These are phyloP conservation scores for Gavialis gangeticus DNA, from an alignment of 2,113 vertebrate species.

Conservation along the genomic window DNA sequence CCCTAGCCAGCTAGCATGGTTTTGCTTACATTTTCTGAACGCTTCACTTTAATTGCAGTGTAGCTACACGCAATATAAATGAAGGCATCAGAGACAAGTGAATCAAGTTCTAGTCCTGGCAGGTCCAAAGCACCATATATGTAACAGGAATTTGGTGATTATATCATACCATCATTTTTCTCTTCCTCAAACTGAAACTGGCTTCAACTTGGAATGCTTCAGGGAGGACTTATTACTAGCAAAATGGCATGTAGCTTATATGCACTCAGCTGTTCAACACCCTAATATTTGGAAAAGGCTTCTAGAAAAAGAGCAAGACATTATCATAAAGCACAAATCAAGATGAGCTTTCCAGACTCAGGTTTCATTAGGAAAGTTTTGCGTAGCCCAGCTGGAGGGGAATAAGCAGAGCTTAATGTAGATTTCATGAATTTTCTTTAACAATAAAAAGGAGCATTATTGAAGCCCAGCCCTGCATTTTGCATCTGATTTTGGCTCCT, in stretches of 20 bases:
- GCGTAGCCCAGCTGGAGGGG: background rate
- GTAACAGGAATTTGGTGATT: too few relatives aligned
- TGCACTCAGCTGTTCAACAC: background rate
- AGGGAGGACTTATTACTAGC: background rate
- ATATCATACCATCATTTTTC: too few relatives aligned
- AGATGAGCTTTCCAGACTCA: background rate
- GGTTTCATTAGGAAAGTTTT: background rate
- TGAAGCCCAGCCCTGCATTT: background rate
- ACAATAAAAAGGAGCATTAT: rapidly evolving
- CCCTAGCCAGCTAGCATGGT: too few relatives aligned
- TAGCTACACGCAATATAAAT: too few relatives aligned
- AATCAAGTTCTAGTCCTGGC: too few relatives aligned
- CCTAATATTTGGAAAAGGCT: background rate
- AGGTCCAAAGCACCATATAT: too few relatives aligned
- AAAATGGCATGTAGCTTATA: rapidly evolving
- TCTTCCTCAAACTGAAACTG: too few relatives aligned
- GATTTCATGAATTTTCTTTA: background rate
- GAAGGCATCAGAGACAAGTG: too few relatives aligned
- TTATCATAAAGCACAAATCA: background rate
- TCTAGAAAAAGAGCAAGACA: background rate
- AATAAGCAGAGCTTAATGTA: background rate
- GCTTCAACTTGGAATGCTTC: background rate
- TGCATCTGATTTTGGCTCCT: background rate
- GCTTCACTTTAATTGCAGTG: too few relatives aligned
- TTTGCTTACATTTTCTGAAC: too few relatives aligned